These are phyloP conservation scores for Molossus alvarezi DNA, from an alignment of 2,797 vertebrate species.

Conservation along the genomic window DNA sequence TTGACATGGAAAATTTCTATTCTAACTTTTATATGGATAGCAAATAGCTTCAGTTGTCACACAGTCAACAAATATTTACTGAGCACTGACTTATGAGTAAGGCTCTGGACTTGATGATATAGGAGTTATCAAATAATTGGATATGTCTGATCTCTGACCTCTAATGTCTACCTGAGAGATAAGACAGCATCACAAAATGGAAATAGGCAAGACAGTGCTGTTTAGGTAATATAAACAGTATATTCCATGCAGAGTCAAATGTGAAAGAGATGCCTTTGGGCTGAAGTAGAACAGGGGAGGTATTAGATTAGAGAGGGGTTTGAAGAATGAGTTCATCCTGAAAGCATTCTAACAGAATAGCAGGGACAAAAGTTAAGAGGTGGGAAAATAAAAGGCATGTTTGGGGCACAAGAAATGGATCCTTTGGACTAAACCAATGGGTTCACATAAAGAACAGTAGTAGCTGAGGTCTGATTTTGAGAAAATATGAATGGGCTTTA, in stretches of 20 bases:
- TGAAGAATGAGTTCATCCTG: not conserved
- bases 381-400: not conserved
- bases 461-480: conserved; percentile 36
- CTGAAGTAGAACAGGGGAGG: not conserved
- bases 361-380: not conserved
- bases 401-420: not conserved
- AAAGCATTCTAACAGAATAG: not conserved
- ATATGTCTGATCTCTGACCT: not conserved
- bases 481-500: conserved; percentile 14
- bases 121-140: conserved; percentile 32
- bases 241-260: not conserved
- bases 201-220: not conserved
- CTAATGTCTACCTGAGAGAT: not conserved
- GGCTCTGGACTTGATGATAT: conserved; percentile 24
- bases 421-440: not conserved
- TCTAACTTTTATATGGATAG: not conserved
- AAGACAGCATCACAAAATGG: not conserved
- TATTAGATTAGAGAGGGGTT: not conserved
- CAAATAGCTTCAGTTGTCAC: not conserved
- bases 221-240: conserved; percentile 46
- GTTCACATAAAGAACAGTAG: not conserved
- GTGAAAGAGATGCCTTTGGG: conserved; percentile 10
- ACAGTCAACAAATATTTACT: conserved; percentile 5
- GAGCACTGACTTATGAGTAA: conserved; percentile 8
- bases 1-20: conserved; percentile 52